Base-by-base conservation (phyloP, 2,797 vertebrate genomes). In the Acipenser transmontanus region DNA sequence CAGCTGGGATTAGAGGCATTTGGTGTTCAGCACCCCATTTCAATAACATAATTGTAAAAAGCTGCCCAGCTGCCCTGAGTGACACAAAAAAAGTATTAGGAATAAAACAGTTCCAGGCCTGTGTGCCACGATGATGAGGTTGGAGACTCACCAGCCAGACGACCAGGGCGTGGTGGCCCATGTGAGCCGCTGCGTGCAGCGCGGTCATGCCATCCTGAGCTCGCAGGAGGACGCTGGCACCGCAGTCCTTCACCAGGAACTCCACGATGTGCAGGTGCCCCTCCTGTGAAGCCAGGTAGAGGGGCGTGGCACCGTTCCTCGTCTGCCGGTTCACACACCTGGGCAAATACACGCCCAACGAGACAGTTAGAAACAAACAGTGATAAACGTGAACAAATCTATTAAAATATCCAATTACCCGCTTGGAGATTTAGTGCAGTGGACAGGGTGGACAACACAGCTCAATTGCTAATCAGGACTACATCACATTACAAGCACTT, bases 271-370 rank as follows among this genome's bases (percentile, higher is more conserved):
- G 84, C 59, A 92, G 87, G 73, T 94, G 91, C 0, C 93, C 93
- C 59, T 91, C 92, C 77, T 94, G 93, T 71, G 92, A 93, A 73
- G 93, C 93, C 76, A 95, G 82, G 72, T 95, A 94, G 65, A 95
- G 80, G 0, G 86, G 89, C 0, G 89, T 92, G 13, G 92, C 88
- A 0, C 93, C 92, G 0, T 80, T 83, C 20, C 61, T 75, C 0
- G 86, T 94, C 82, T 86, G 88, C 8, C 60, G 80, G 77, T 93
- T 89, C 74, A 92, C 82, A 69, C 84, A 82, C 10, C 93, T 93
- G 81, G 1, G 7, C n/a, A 48, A 68, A 13, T 6, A 49, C 34
- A 34, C n/a, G 6, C 11, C 14, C 6, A 61, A 51, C 6, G 9
- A 54, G 13, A 20, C 20, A 50, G 69, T 66, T 57, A 49, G 74